Conservation (phyloP, 2,113 vertebrate species). For the Plestiodon gilberti region DNA sequence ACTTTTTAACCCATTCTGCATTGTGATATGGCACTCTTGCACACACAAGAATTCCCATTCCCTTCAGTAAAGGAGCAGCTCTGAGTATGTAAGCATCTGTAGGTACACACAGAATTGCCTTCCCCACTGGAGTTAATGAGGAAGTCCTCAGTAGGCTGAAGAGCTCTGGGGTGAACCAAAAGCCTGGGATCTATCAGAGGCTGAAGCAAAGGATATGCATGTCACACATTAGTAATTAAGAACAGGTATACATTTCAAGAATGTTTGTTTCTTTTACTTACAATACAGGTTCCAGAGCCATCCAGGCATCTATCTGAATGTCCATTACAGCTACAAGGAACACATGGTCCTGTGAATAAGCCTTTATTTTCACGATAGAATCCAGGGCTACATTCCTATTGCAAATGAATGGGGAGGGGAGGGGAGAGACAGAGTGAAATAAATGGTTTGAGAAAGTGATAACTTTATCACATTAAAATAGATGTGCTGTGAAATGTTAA, state of each 20-base stretch:
- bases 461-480: not conserved
- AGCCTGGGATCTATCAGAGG: not conserved
- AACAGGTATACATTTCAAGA: fast-evolving
- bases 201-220: not conserved
- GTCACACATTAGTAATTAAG: not conserved
- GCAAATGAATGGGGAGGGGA: not conserved
- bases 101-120: not conserved
- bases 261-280: conserved; percentile 76
- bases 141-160: not conserved
- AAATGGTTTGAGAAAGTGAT: not conserved
- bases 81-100: not conserved
- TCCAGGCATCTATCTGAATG: conserved; percentile 87
- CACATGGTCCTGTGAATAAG: conserved; percentile 77
- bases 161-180: not conserved
- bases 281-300: conserved; percentile 86
- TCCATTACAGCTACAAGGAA: conserved; percentile 88
- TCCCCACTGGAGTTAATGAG: not conserved
- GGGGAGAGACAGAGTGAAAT: not conserved
- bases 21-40: not conserved
- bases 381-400: conserved; percentile 86
- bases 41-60: not conserved
- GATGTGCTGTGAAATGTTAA: not conserved
- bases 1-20: too few species aligned
- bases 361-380: conserved; percentile 82
- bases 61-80: not conserved